Evolutionary conservation across 2,797 vertebrate genomes (phyloP), one percentile per base, ranked within the genome.

Genomic region (Microctenopoma stevenorrisi): DNA sequence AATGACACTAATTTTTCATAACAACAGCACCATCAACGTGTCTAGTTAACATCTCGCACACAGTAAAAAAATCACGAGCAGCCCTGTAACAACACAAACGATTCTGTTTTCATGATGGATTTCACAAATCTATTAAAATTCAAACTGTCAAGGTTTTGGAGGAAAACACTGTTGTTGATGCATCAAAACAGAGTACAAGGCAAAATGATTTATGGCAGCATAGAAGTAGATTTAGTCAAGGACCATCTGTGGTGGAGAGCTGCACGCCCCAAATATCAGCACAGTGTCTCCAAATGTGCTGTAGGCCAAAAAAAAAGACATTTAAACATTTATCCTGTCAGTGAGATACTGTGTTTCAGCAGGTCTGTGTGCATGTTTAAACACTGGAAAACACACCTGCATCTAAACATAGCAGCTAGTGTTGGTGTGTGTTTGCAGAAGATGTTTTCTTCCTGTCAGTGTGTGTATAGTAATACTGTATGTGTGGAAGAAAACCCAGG

Each of bases 61-160:
- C 10, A 47, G 76, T 57, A 40, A 58, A 57, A 47, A 47, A 25
- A 37, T 44, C 59, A 35, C 6, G n/a, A 66, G 57, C 59, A 2
- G 64, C 78, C 43, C 49, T 42, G 43, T 65, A 63, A 46, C 61
- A 51, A 67, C 62, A 64, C 47, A 73, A 75, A 56, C 14, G 61
- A 44, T 10, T 69, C 48, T 5, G 22, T 82, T 89, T 85, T 79
- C 82, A 81, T 82, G 82, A 88, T 54, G 83, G 70, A 86, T 72
- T 83, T 72, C 81, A 70, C 78, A 86, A 82, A 78, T 15, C 78
- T 71, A 88, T 88, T 87, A 88, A 82, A 80, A 68, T 35, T 48
- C n/a, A 60, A 78, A 81, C 70, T 80, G 78, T 76, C 74, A 78
- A 82, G 18, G 78, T 72, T 83, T 49, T 22, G 58, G 64, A 60